These are phyloP conservation scores for Dermatophagoides farinae DNA, from an alignment of 1,140 invertebrate genomes.

Conservation along the genomic window DNA sequence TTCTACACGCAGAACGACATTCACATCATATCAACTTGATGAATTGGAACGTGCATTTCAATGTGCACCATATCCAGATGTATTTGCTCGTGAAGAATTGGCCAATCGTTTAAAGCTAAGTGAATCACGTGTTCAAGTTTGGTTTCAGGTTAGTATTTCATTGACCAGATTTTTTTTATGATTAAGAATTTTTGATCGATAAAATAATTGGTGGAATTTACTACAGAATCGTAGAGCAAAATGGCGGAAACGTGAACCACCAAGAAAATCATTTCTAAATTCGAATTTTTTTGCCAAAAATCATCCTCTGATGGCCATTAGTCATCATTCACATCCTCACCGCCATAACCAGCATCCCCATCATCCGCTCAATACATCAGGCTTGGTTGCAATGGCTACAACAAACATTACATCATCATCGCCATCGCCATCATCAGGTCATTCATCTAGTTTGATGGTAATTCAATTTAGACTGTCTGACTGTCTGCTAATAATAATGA, in stretches of 20 bases:
- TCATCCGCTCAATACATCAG: neutral
- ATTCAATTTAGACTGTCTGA: too few relatives aligned
- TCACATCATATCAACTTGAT: conserved; percentile 83
- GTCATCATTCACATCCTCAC: neutral
- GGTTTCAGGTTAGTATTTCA: conserved; percentile 10
- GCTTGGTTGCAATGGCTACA: too few relatives aligned
- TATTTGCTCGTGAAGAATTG: conserved; percentile 81
- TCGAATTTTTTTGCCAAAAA: neutral
- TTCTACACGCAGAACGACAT: conserved; percentile 53
- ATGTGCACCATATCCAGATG: conserved; percentile 82
- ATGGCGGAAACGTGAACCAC: conserved; percentile 92
- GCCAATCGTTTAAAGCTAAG: conserved; percentile 59
- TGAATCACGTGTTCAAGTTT: conserved; percentile 76
- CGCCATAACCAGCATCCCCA: neutral
- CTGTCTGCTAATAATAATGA: too few relatives aligned
- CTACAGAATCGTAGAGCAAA: conserved; percentile 91
- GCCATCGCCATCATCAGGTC: too few relatives aligned
- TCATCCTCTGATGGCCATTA: neutral
- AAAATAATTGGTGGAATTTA: conserved; percentile 28
- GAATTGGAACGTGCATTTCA: conserved; percentile 83
- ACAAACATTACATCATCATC: too few relatives aligned
- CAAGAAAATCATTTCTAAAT: conserved; percentile 41
- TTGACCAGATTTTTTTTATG: neutral
- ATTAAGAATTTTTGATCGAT: too few relatives aligned
- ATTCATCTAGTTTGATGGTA: too few relatives aligned